phyloP scores from a whole-genome alignment of 2,113 vertebrate species.

The Lepus americanus region DNA sequence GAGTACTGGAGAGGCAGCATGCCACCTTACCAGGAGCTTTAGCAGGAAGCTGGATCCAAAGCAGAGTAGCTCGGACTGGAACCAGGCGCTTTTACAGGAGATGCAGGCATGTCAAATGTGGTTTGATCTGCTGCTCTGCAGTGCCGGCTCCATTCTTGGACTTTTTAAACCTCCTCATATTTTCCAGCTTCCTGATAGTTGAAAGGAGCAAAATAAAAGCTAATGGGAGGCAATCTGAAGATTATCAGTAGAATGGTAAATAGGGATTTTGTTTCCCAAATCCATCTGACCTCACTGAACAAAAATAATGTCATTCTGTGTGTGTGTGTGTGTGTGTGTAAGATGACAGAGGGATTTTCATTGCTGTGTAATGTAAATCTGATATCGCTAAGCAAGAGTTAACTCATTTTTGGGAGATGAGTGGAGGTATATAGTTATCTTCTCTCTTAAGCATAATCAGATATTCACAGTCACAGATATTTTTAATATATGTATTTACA shows the following conservation, averaged over 20 bases:
- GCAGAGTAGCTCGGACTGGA: too few relatives aligned
- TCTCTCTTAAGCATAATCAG: slow-evolving; percentile 26
- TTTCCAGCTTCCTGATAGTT: slow-evolving; percentile 32
- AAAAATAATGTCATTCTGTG: slow-evolving; percentile 26
- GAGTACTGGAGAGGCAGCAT: too few relatives aligned
- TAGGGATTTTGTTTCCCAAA: background rate
- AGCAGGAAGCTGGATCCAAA: too few relatives aligned
- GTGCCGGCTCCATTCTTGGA: background rate
- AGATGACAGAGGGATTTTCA: background rate
- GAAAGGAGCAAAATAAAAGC: slow-evolving; percentile 64
- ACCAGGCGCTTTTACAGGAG: too few relatives aligned
- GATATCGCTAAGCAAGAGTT: slow-evolving; percentile 53
- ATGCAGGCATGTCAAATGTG: too few relatives aligned
- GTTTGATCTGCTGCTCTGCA: too few relatives aligned
- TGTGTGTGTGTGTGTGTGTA: background rate
- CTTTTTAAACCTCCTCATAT: slow-evolving; percentile 19
- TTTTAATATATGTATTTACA: slow-evolving; percentile 8
- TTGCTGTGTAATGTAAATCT: background rate
- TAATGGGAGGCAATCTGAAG: background rate
- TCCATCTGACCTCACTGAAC: slow-evolving; percentile 17
- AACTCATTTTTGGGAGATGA: background rate
- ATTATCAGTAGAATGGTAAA: slow-evolving; percentile 15
- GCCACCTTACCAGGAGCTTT: too few relatives aligned
- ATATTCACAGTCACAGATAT: background rate
- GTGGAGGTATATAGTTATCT: background rate